Evolutionary conservation across 2,888 invertebrate genomes (phyloP), one percentile per base, ranked within the genome.

Genomic region (Acanthoscelides obtectus): DNA sequence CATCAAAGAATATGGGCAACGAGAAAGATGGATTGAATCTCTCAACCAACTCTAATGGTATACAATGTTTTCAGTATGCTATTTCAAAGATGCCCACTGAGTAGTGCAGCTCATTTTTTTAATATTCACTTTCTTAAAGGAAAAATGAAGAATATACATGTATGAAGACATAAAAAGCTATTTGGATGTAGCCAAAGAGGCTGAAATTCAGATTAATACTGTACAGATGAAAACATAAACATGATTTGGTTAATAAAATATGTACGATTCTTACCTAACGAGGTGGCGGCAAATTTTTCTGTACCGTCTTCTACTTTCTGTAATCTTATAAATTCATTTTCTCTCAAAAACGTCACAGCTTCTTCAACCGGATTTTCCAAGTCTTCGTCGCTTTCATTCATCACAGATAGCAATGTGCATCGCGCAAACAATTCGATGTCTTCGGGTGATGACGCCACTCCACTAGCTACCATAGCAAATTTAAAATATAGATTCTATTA

Each of bases 251-350:
- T n/a, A 20, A n/a, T 22, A 65, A n/a, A 20, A 69, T 63, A 45
- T 6, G 22, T 64, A 70, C n/a, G 12, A 65, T 64, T 68, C 67
- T 72, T 69, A 76, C 76, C 99, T 71, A 99, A 87, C 75, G 94
- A 91, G 2, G 97, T 97, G 3, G 97, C 91, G 22, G 91, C 85
- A 86, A 91, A 94, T 77, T 87, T 84, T 12, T 85, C 81, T 25
- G 85, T 85, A 20, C 84, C 83, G 12, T 88, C 86, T 45, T 86
- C 86, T 74, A 87, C 84, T 67, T 82, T 85, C 83, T 91, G 91
- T 70, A 89, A 79, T 71, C 91, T 88, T n/a, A 97, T 88, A 82
- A 98, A 93, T 84, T 97, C 96, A 86, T 93, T 94, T 73, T 91
- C 90, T 69, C 89, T 86, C 69, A 98, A 87, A 85, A 93, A 95